phyloP scores from a whole-genome alignment of 2,797 vertebrate species.

The Acridotheres tristis region DNA sequence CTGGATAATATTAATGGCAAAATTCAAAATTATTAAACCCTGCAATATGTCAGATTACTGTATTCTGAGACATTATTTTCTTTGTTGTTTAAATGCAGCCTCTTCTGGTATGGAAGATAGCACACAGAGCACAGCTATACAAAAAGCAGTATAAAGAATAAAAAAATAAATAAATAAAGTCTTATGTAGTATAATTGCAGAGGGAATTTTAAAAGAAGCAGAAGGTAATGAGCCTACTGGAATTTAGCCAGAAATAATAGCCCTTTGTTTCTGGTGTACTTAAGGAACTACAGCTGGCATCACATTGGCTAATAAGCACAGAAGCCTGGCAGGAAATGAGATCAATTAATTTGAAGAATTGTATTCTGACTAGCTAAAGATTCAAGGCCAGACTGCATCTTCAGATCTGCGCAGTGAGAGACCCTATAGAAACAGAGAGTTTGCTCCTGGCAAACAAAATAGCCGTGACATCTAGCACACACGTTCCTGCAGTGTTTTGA shows the following conservation, averaged over 20 bases:
- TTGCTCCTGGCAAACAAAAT: neutral
- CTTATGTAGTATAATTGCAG: conserved; percentile 3
- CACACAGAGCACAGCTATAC: neutral
- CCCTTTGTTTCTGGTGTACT: conserved; percentile 58
- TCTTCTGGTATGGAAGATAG: neutral
- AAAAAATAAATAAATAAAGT: neutral
- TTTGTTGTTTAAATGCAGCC: neutral
- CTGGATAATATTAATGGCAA: neutral
- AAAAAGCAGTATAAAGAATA: neutral
- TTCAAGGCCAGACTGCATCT: conserved; percentile 5
- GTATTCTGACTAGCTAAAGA: conserved; percentile 24
- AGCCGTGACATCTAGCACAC: neutral
- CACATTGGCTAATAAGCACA: conserved; percentile 41
- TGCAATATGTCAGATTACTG: neutral
- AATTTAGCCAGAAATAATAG: conserved; percentile 56
- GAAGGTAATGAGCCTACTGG: conserved; percentile 41
- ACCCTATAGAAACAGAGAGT: neutral
- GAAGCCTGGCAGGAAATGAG: conserved; percentile 61
- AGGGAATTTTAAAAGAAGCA: conserved; percentile 41
- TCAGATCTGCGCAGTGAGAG: neutral
- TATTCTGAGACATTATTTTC: neutral
- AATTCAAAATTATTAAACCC: neutral
- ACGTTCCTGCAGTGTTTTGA: neutral
- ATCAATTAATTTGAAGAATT: conserved; percentile 65
- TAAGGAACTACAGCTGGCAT: conserved; percentile 50